These are phyloP conservation scores for Nycticebus coucang DNA, from an alignment of 2,113 vertebrate genomes.

Conservation along the genomic window DNA sequence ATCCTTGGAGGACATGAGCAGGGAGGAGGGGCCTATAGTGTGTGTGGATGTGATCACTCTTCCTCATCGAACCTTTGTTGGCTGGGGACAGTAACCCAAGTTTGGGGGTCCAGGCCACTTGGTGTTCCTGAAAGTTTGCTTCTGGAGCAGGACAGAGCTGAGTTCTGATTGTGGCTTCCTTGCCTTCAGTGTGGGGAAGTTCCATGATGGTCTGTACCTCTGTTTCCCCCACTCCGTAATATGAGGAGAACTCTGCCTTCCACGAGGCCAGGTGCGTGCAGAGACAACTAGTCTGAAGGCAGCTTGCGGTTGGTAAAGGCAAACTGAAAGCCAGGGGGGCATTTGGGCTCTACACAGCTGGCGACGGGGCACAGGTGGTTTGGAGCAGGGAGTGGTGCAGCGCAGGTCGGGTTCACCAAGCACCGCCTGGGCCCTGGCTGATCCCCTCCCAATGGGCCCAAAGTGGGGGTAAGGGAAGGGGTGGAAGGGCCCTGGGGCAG, in stretches of 20 bases:
- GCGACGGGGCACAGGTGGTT: not conserved
- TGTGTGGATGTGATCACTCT: not conserved
- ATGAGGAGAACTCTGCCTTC: fast-evolving
- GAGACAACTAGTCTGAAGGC: fast-evolving
- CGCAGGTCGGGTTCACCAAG: not conserved
- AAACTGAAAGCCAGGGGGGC: not conserved
- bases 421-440: not conserved
- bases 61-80: not conserved
- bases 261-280: fast-evolving
- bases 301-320: not conserved
- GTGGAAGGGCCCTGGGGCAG: not conserved
- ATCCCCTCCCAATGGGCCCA: not conserved
- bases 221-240: fast-evolving
- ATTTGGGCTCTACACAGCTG: not conserved
- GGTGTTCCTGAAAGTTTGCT: not conserved
- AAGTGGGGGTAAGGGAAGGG: not conserved
- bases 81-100: fast-evolving
- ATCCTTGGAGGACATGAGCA: fast-evolving
- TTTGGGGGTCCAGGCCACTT: not conserved
- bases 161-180: not conserved
- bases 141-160: not conserved
- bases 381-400: not conserved
- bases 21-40: no score
- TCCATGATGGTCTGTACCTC: fast-evolving
- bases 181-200: fast-evolving